Evolutionary conservation across 2,888 invertebrate species (phyloP).

Genomic region (Troides aeacus): DNA sequence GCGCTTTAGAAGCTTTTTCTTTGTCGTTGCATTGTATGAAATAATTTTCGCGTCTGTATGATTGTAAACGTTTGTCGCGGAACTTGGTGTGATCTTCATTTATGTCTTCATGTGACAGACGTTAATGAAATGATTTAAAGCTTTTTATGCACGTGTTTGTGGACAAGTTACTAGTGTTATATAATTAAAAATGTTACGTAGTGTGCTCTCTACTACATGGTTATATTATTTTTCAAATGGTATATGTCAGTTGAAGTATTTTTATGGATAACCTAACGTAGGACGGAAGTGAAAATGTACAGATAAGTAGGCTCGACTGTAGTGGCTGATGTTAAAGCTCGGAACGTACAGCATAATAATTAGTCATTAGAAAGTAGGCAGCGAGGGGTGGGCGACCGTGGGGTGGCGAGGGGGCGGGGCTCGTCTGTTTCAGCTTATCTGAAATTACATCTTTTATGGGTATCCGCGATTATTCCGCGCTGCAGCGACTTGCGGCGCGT

Average conservation of each 20-base stretch:
- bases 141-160: neutral
- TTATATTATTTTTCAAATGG: neutral
- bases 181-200: neutral
- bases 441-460: slow-evolving; percentile 81
- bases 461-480: slow-evolving; percentile 80
- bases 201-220: neutral
- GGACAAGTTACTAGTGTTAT: neutral
- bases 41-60: neutral
- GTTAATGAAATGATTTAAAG: neutral
- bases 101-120: neutral
- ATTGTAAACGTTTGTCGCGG: neutral
- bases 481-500: slow-evolving; percentile 77
- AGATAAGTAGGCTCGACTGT: slow-evolving; percentile 44
- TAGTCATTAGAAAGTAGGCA: slow-evolving; percentile 81
- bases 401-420: slow-evolving; percentile 63
- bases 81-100: neutral
- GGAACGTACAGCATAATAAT: slow-evolving; percentile 80
- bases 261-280: slow-evolving; percentile 32
- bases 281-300: slow-evolving; percentile 54
- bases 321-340: slow-evolving; percentile 69
- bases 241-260: neutral
- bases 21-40: slow-evolving; percentile 1
- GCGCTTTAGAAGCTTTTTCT: slow-evolving; percentile 21
- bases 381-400: slow-evolving; percentile 49
- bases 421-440: slow-evolving; percentile 81